Conservation (phyloP, 2,888 invertebrate genomes). For the Bellardia bayeri region DNA sequence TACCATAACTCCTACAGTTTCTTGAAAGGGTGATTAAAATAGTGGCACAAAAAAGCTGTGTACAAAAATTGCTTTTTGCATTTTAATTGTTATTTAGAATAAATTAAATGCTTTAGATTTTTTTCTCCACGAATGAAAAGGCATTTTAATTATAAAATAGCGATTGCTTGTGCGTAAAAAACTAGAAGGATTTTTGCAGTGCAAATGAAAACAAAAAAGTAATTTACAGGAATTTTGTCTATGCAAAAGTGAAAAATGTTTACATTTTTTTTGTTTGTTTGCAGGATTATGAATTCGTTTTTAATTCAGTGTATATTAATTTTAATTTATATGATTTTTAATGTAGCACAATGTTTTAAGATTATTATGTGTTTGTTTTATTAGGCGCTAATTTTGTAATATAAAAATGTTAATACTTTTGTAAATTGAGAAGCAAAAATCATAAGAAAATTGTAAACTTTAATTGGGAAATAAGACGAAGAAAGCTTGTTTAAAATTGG, state of each 20-base stretch:
- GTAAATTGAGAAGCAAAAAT: too few relatives aligned
- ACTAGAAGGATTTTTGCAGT: not conserved
- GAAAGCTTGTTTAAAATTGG: too few relatives aligned
- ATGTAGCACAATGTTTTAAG: not conserved
- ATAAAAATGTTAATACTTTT: too few relatives aligned
- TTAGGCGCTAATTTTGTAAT: too few relatives aligned
- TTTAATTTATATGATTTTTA: not conserved
- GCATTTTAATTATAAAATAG: slow-evolving; percentile 65
- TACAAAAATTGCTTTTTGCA: slow-evolving; percentile 17
- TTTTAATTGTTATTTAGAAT: slow-evolving; percentile 68
- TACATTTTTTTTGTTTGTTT: not conserved
- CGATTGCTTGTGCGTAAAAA: slow-evolving; percentile 17
- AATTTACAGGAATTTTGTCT: slow-evolving; percentile 37
- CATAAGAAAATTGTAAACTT: too few relatives aligned
- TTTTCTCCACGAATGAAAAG: slow-evolving; percentile 24
- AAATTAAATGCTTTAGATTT: slow-evolving; percentile 55
- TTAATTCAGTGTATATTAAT: not conserved
- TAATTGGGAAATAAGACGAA: too few relatives aligned
- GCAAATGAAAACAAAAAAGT: slow-evolving; percentile 14
- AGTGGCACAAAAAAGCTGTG: not conserved
- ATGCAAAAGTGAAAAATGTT: not conserved
- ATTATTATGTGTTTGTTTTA: not conserved
- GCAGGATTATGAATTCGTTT: not conserved
- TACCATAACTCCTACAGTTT: slow-evolving; percentile 3
- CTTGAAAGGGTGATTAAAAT: slow-evolving; percentile 5